Percentiles rank a stretch among this genome's conserved stretches.
Evolutionary conservation across 2,888 invertebrate species (phyloP).

Genomic region (Xylocampa areola): DNA sequence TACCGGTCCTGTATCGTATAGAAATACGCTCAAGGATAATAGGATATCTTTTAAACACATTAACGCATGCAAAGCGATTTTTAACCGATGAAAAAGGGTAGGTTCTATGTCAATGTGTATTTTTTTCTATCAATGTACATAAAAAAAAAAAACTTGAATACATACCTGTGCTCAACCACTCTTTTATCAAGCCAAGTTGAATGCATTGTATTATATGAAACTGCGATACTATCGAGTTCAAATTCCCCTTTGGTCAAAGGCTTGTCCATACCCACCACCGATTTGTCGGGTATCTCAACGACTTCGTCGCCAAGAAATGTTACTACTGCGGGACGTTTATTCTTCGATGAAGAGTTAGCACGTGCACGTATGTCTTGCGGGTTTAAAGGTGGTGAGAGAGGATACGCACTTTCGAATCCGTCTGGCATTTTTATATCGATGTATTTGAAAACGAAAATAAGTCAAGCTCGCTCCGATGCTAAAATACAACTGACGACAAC

Average conservation of each 20-base stretch:
- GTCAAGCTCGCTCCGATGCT: constrained; percentile 55
- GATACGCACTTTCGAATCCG: constrained; percentile 89
- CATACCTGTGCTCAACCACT: constrained; percentile 90
- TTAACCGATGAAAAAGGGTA: too few relatives aligned
- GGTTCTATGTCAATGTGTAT: too few relatives aligned
- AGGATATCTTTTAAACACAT: too few relatives aligned
- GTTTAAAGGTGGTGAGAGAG: constrained; percentile 84
- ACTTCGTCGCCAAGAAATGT: constrained; percentile 82
- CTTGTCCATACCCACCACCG: constrained; percentile 78
- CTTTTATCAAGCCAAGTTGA: constrained; percentile 90
- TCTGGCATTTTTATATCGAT: constrained; percentile 88
- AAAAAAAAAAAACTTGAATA: constrained; percentile 35
- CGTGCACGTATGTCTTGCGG: constrained; percentile 89
- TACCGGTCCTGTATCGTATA: too few relatives aligned
- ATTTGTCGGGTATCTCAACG: constrained; percentile 85
- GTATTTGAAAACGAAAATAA: constrained; percentile 30
- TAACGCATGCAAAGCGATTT: too few relatives aligned
- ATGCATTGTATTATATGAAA: constrained; percentile 83
- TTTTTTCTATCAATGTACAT: too few relatives aligned
- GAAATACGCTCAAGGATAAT: too few relatives aligned
- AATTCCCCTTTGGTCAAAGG: constrained; percentile 82
- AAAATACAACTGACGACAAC: constrained; percentile 62
- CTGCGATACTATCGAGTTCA: constrained; percentile 89
- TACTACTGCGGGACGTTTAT: constrained; percentile 78
- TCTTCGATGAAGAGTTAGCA: constrained; percentile 87